phyloP scores from a whole-genome alignment of 1,140 invertebrate genomes.

The Trichoplusia ni region DNA sequence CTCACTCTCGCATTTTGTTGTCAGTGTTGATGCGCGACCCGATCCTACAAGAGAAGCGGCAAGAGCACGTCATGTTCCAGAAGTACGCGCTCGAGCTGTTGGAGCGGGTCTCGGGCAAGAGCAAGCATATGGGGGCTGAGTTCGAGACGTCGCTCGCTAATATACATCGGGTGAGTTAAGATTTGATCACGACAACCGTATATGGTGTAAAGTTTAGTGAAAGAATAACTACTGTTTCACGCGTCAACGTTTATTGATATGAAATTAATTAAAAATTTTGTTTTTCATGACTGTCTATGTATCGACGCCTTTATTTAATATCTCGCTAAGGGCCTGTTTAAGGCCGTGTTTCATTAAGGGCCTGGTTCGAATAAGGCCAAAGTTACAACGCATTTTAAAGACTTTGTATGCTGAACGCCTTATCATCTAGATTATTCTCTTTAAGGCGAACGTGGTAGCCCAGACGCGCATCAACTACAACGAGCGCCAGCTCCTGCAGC shows the following conservation, averaged over 20 bases:
- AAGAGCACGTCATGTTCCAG: slow-evolving; percentile 97
- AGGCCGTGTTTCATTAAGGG: no score
- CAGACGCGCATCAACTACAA: slow-evolving; percentile 97
- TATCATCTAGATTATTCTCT: neutral
- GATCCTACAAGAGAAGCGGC: slow-evolving; percentile 96
- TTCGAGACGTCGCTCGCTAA: slow-evolving; percentile 92
- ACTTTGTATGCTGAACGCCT: no score
- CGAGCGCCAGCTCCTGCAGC: slow-evolving; percentile 94
- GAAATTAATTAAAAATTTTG: no score
- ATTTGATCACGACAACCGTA: neutral
- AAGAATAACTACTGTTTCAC: no score
- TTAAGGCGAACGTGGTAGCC: slow-evolving; percentile 95
- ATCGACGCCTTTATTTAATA: no score
- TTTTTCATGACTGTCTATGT: no score
- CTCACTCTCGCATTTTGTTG: slow-evolving; percentile 39
- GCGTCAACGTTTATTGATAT: no score
- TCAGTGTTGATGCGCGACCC: slow-evolving; percentile 96
- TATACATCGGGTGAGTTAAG: slow-evolving; percentile 89
- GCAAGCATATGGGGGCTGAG: slow-evolving; percentile 89
- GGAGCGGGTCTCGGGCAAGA: slow-evolving; percentile 95
- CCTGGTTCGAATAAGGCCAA: neutral
- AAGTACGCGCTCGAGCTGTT: slow-evolving; percentile 96
- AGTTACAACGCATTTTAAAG: neutral
- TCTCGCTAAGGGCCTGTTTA: no score
- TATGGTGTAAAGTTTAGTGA: no score